Conservation (phyloP, 2,797 vertebrate genomes). For the Galago senegalensis region DNA sequence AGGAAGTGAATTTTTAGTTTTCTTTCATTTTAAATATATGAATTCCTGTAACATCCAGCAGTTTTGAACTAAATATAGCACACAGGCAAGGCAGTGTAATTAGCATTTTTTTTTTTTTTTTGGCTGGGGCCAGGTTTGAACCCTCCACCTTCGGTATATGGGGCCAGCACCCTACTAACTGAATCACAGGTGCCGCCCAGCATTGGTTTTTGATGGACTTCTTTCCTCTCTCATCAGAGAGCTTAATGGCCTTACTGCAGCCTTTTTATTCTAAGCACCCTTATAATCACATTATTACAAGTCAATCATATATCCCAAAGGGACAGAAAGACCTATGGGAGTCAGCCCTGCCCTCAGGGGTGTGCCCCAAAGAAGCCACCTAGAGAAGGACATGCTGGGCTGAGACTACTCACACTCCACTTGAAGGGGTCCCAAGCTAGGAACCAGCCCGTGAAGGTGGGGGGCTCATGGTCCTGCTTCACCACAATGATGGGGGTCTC, state of each 20-base stretch:
- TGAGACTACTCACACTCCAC: conserved; percentile 90
- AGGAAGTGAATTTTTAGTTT: not conserved
- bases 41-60: not conserved
- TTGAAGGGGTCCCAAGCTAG: conserved; percentile 93
- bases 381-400: not conserved
- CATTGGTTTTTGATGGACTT: not conserved
- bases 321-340: not conserved
- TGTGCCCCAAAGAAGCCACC: no score
- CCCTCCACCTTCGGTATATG: no score
- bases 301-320: not conserved
- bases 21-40: not conserved
- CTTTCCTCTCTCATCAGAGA: not conserved
- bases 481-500: conserved; percentile 93
- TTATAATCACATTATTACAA: not conserved
- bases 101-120: not conserved
- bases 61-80: not conserved
- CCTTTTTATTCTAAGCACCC: not conserved
- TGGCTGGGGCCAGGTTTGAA: no score
- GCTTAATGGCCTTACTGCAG: not conserved
- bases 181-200: no score
- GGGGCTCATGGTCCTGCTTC: conserved; percentile 93
- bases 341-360: accelerated
- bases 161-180: no score
- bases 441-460: conserved; percentile 95
- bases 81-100: not conserved